Percentiles rank a stretch among this genome's conserved stretches.
Conservation (phyloP, 2,113 vertebrate genomes). For the pig (Sus scrofa) region DNA sequence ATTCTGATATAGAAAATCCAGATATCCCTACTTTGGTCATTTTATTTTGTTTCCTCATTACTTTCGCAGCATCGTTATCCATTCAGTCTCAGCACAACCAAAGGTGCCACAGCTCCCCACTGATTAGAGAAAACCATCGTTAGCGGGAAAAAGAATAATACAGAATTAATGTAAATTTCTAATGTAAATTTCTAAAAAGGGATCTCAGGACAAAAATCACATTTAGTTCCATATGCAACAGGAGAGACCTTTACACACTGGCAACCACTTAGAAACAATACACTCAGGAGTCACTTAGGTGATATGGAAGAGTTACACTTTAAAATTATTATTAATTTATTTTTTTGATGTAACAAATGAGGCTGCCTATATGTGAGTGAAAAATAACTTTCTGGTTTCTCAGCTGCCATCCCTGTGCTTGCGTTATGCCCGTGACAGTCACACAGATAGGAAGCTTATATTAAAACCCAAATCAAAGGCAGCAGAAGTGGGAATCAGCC, state of each 20-base stretch:
- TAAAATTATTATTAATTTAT: neutral
- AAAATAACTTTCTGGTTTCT: constrained; percentile 70
- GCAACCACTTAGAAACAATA: constrained; percentile 52
- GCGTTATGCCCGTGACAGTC: constrained; percentile 59
- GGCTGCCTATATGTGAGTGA: constrained; percentile 30
- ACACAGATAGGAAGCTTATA: constrained; percentile 55
- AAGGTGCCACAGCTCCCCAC: neutral
- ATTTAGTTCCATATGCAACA: constrained; percentile 53
- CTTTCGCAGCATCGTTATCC: constrained; percentile 12
- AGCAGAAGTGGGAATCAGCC: constrained; percentile 66
- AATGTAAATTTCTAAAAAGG: constrained; percentile 50
- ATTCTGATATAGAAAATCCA: constrained; percentile 20
- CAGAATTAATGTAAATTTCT: constrained; percentile 13
- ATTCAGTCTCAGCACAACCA: neutral
- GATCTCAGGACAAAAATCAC: constrained; percentile 20
- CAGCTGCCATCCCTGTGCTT: constrained; percentile 28
- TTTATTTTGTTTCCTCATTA: constrained; percentile 28
- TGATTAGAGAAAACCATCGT: neutral
- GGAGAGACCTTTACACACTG: neutral
- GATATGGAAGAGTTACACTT: constrained; percentile 28
- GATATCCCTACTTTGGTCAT: neutral
- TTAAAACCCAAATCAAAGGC: constrained; percentile 76
- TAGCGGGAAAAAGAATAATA: neutral
- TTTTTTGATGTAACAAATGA: constrained; percentile 41
- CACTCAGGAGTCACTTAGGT: neutral